A percentile compares a stretch with the other conserved stretches of the same genome.
phyloP scores from a whole-genome alignment of 2,797 vertebrate species.

The Manis pentadactyla region DNA sequence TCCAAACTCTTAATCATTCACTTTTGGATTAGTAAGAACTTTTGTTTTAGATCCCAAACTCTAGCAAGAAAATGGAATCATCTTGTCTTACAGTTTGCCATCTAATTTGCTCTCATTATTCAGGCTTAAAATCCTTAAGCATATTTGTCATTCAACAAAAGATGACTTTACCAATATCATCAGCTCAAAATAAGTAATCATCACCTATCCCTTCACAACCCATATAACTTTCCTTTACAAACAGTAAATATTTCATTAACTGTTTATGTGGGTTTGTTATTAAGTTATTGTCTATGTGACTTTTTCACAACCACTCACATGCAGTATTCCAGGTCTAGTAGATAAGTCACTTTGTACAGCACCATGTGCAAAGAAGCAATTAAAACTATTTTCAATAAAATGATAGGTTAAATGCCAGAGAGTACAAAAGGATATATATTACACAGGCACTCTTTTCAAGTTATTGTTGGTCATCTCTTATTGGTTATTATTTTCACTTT shows the following conservation, averaged over 20 bases:
- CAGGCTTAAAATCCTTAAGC: background rate
- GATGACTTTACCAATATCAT: background rate
- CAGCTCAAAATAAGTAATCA: background rate
- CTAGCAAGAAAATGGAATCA: background rate
- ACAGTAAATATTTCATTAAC: background rate
- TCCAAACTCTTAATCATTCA: background rate
- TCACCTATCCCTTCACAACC: background rate
- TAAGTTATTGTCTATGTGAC: background rate
- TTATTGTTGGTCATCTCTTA: background rate
- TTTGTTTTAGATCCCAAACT: background rate
- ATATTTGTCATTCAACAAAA: background rate
- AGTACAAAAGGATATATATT: background rate
- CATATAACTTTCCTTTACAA: background rate
- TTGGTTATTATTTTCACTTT: constrained; percentile 45
- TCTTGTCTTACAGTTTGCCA: background rate
- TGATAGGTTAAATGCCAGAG: background rate
- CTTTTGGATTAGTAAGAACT: background rate
- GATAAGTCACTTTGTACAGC: background rate
- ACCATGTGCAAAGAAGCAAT: background rate
- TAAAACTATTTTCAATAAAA: background rate
- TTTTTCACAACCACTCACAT: background rate
- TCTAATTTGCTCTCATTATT: background rate
- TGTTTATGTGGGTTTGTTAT: background rate
- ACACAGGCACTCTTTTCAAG: background rate
- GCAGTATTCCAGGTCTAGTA: background rate